Percentiles rank a stretch among this genome's conserved stretches.
These are phyloP conservation scores for Stichodactyla mertensii DNA, from an alignment of 64 coral and sea anemone species.

Conservation along the genomic window DNA sequence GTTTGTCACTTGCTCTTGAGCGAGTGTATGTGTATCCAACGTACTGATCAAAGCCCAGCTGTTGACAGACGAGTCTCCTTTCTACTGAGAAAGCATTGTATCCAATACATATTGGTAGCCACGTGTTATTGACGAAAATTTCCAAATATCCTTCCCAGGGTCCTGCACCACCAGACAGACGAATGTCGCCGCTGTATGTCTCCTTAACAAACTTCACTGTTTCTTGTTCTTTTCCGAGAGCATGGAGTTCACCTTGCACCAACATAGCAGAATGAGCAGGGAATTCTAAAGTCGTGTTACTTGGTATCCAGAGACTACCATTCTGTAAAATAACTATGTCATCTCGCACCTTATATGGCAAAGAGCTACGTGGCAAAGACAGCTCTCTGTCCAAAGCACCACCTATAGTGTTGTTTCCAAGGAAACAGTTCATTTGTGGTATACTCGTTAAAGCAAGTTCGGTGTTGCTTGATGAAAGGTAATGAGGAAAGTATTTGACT, in stretches of 20 bases:
- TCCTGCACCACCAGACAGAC: conserved; percentile 43
- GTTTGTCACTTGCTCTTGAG: conserved; percentile 16
- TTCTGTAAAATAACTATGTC: conserved; percentile 58
- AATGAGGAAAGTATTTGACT: conserved; percentile 45
- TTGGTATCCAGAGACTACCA: conserved; percentile 38
- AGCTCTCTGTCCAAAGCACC: conserved; percentile 46
- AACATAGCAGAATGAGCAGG: conserved; percentile 46
- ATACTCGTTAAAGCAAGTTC: background rate
- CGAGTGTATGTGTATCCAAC: background rate
- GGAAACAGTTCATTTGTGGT: conserved; percentile 41
- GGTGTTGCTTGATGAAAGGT: conserved; percentile 2
- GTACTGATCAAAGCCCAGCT: conserved; percentile 33
- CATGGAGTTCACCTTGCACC: conserved; percentile 55
- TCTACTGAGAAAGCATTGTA: conserved; percentile 6
- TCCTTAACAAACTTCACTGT: conserved; percentile 38
- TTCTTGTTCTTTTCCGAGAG: conserved; percentile 34
- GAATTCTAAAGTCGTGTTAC: conserved; percentile 65
- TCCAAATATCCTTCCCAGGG: conserved; percentile 76
- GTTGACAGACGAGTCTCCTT: conserved; percentile 49
- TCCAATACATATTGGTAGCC: conserved; percentile 42
- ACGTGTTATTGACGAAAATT: conserved; percentile 37
- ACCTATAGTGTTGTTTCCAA: conserved; percentile 27
- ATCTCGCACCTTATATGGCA: conserved; percentile 54
- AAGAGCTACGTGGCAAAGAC: background rate
- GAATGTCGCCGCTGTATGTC: conserved; percentile 17